phyloP scores from a whole-genome alignment of 2,888 invertebrate genomes.

The Dione juno region DNA sequence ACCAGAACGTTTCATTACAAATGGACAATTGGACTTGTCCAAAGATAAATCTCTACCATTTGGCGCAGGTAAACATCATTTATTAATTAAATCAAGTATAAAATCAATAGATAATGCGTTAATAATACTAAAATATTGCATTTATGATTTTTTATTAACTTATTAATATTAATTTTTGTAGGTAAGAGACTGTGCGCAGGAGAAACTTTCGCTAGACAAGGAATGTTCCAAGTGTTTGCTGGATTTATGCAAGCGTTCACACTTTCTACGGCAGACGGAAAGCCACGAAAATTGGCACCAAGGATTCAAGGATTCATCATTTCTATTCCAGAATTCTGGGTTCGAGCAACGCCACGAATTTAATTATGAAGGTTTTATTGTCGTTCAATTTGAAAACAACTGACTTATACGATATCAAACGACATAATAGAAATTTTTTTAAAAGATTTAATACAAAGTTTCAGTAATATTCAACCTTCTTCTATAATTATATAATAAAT shows the following conservation, averaged over 20 bases:
- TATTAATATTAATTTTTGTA: slow-evolving; percentile 50
- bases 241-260: slow-evolving; percentile 86
- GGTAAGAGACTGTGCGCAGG: slow-evolving; percentile 88
- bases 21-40: slow-evolving; percentile 80
- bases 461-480: background rate
- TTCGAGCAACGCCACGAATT: slow-evolving; percentile 73
- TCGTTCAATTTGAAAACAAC: background rate
- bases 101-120: too few species aligned
- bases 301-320: slow-evolving; percentile 83
- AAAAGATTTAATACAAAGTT: background rate
- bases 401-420: background rate
- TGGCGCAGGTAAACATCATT: slow-evolving; percentile 82
- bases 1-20: slow-evolving; percentile 86
- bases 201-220: slow-evolving; percentile 87
- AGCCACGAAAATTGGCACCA: slow-evolving; percentile 58
- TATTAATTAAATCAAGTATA: background rate
- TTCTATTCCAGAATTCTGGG: slow-evolving; percentile 84
- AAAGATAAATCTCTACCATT: slow-evolving; percentile 86
- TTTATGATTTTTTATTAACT: background rate
- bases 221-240: slow-evolving; percentile 84
- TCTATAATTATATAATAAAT: background rate
- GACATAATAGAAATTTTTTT: background rate
- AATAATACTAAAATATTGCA: too few species aligned
- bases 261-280: slow-evolving; percentile 79
- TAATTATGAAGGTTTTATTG: slow-evolving; percentile 27